Conservation (phyloP, 2,113 vertebrate species). For the Rousettus leschenaultii region DNA sequence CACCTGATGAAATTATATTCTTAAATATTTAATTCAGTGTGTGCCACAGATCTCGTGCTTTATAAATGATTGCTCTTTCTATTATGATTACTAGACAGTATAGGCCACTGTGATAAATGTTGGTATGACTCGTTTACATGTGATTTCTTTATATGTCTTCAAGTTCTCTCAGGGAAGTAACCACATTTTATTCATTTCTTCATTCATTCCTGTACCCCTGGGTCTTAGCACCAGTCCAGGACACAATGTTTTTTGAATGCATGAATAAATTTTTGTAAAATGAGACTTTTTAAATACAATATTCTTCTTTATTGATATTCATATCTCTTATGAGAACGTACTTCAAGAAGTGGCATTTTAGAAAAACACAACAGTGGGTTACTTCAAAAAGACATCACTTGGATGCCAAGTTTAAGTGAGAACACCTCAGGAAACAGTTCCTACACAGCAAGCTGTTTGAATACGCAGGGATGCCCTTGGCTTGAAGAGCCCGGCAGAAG, state of each 20-base stretch:
- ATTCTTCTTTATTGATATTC: background rate
- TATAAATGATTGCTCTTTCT: background rate
- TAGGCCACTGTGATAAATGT: background rate
- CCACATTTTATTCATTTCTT: background rate
- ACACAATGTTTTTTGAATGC: background rate
- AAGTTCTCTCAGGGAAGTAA: background rate
- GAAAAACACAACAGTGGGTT: background rate
- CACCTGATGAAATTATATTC: background rate
- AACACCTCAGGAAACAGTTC: conserved; percentile 28
- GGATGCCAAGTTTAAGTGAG: background rate
- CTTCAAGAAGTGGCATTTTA: background rate
- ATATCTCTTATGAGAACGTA: background rate
- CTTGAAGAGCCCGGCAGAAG: conserved; percentile 15
- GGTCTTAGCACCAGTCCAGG: background rate
- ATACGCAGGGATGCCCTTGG: background rate
- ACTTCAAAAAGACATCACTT: conserved; percentile 1
- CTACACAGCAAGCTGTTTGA: background rate
- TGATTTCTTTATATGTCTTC: background rate
- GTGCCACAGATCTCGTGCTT: background rate
- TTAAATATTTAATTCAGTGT: background rate
- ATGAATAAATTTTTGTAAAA: background rate
- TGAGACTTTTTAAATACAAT: background rate
- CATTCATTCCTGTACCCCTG: background rate
- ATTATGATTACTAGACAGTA: background rate
- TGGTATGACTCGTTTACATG: background rate